phyloP scores from a whole-genome alignment of 1,140 invertebrate genomes.

The Dufourea novaeangliae region DNA sequence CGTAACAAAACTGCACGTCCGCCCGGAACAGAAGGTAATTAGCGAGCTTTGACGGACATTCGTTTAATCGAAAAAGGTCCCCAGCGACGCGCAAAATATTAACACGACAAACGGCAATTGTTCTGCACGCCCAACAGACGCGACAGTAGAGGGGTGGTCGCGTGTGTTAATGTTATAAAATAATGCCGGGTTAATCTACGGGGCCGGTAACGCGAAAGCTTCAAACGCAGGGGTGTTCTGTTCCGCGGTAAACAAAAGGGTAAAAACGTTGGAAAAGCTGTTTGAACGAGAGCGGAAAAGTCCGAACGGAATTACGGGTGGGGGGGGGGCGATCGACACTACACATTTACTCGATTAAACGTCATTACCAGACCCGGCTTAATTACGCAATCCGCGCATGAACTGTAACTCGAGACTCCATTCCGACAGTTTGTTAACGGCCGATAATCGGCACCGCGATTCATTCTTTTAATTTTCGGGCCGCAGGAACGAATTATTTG shows the following conservation, averaged over 20 bases:
- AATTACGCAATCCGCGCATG: constrained; percentile 58
- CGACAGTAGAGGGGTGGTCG: background rate
- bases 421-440: constrained; percentile 49
- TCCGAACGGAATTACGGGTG: constrained; percentile 25
- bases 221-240: constrained; percentile 49
- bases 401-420: constrained; percentile 55
- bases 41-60: constrained; percentile 27
- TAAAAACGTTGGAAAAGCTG: constrained; percentile 48
- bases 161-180: constrained; percentile 37
- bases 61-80: constrained; percentile 36
- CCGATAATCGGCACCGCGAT: constrained; percentile 34
- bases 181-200: constrained; percentile 38
- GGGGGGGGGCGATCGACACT: constrained; percentile 34
- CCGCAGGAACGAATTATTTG: constrained; percentile 47
- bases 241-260: constrained; percentile 40
- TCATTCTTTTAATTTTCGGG: constrained; percentile 53
- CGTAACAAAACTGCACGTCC: background rate
- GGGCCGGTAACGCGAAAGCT: constrained; percentile 29
- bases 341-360: constrained; percentile 62
- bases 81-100: constrained; percentile 24
- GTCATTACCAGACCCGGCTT: constrained; percentile 58
- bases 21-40: background rate
- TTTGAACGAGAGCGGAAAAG: constrained; percentile 57
- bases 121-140: background rate
- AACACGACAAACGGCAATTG: constrained; percentile 10